These are phyloP conservation scores for Mylabris phalerata DNA, from an alignment of 1,140 invertebrate species.

Conservation along the genomic window DNA sequence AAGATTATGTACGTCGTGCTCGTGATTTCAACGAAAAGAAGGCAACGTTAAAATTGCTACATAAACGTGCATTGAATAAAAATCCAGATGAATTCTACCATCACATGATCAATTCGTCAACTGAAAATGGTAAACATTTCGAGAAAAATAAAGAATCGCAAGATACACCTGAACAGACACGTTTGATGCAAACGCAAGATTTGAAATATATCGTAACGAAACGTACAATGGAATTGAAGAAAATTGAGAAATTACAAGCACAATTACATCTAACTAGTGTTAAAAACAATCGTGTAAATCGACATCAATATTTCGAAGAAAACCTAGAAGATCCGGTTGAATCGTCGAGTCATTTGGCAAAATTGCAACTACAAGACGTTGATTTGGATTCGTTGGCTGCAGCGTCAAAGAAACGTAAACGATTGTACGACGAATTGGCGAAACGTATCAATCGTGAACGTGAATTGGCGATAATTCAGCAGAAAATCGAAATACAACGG, in stretches of 20 bases:
- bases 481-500: conserved; percentile 76
- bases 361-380: conserved; percentile 46
- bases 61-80: conserved; percentile 77
- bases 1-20: conserved; percentile 85
- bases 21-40: conserved; percentile 78
- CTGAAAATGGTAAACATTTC: conserved; percentile 62
- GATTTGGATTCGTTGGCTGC: conserved; percentile 48
- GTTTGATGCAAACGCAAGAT: conserved; percentile 87
- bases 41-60: conserved; percentile 72
- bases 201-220: conserved; percentile 71
- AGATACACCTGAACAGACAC: conserved; percentile 73
- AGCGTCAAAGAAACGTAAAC: conserved; percentile 55
- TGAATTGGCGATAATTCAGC: conserved; percentile 70
- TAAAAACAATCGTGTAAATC: conserved; percentile 60
- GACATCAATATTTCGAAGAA: conserved; percentile 74
- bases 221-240: conserved; percentile 74
- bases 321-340: conserved; percentile 43
- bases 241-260: conserved; percentile 79
- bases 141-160: conserved; percentile 63
- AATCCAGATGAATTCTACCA: conserved; percentile 99
- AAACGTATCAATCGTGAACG: conserved; percentile 78
- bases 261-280: conserved; percentile 76
- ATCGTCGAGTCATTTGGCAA: no score
- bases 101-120: conserved; percentile 92
- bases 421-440: conserved; percentile 69